Base-by-base conservation (phyloP, 2,888 invertebrate genomes). In the Cantharis lateralis region DNA sequence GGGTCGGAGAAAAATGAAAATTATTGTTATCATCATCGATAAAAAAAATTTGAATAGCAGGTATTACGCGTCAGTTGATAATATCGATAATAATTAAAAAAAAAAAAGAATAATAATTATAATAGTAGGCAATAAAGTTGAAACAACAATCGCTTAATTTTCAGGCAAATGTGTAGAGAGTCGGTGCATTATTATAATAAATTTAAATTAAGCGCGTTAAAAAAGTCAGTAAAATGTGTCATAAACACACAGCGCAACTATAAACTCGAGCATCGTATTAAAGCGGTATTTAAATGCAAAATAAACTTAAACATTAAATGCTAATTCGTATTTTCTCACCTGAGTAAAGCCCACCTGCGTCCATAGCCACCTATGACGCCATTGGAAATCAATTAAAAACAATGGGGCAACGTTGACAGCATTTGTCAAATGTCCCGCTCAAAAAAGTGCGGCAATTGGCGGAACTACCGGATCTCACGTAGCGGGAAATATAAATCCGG, bases 401-500 rank as follows among this genome's bases (percentile, higher is more conserved):
- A 80, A 77, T 79, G 71, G 70, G 70, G 62, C 63, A 66, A 77
- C 78, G 75, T 72, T 70, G 78, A 75, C 75, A 77, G 70, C 72
- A 68, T 74, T 75, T 72, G 71, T 77, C 71, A 77, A 77, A 77
- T 70, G 74, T 74, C 68, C 74, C 69, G 77, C 74, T 74, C 68
- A 72, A 32, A 77, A 77, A 75, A 71, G 68, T 62, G 72, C 70
- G 70, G 71, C 75, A 83, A 83, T 82, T 76, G 78, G 78, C 81
- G 80, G 80, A 83, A 83, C 82, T 75, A 76, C 61, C 76, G 78
- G 76, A 79, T 63, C 79, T 74, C 84, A 84, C 84, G 84, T 83
- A 82, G 81, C 80, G 82, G 83, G 82, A 84, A 83, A 83, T 83
- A 83, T 83, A 83, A 83, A 83, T 82, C 78, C 74, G 72, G 78